Evolutionary conservation across 2,888 invertebrate genomes (phyloP).

Genomic region (Standfussiana lucernea): DNA sequence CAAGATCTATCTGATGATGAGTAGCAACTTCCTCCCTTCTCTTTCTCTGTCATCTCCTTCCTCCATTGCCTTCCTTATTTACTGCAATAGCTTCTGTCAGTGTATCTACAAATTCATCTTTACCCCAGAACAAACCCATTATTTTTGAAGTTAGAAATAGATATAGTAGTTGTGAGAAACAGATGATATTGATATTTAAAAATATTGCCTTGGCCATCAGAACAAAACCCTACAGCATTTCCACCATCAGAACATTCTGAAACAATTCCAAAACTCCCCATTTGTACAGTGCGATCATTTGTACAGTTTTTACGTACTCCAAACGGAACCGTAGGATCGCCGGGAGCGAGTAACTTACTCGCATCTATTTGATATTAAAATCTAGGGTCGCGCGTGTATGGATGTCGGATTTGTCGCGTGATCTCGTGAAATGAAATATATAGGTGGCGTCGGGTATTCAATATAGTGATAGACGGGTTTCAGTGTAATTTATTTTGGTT

Average conservation of each 20-base stretch:
- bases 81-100: not conserved
- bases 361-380: slow-evolving; percentile 78
- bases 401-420: slow-evolving; percentile 16
- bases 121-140: not conserved
- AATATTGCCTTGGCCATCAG: not conserved
- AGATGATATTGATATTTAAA: not conserved
- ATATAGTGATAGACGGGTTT: slow-evolving; percentile 8
- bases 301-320: slow-evolving; percentile 47
- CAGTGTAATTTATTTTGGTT: not conserved
- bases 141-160: not conserved
- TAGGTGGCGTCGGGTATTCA: not conserved
- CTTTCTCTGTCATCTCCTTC: no score
- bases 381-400: slow-evolving; percentile 67
- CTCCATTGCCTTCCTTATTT: no score
- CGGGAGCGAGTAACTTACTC: slow-evolving; percentile 63
- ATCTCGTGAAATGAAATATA: slow-evolving; percentile 23
- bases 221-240: not conserved
- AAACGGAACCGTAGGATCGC: slow-evolving; percentile 50
- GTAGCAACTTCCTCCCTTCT: no score
- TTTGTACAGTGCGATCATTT: slow-evolving; percentile 36
- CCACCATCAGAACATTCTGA: slow-evolving; percentile 8
- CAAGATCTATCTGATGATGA: not conserved
- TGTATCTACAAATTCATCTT: not conserved
- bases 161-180: not conserved
- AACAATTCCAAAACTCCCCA: slow-evolving; percentile 20